These are phyloP conservation scores for Ictalurus punctatus DNA, from an alignment of 2,113 vertebrate genomes.

Conservation along the genomic window DNA sequence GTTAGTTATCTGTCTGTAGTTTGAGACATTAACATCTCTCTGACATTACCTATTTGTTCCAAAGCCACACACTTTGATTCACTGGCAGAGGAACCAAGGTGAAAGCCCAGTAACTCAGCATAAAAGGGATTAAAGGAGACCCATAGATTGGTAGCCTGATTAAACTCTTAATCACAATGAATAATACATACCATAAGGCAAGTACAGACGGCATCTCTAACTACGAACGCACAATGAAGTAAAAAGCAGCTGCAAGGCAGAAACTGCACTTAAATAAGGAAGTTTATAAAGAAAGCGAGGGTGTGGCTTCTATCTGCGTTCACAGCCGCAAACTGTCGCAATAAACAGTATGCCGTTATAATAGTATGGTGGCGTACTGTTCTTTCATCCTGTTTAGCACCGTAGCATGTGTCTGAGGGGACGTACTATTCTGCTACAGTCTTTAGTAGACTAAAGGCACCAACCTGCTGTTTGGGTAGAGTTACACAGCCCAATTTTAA, in stretches of 20 bases:
- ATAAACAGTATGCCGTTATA: neutral
- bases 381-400: neutral
- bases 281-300: constrained; percentile 37
- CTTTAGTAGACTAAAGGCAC: neutral
- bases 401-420: neutral
- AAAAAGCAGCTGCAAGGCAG: neutral
- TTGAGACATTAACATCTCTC: neutral
- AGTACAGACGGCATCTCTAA: constrained; percentile 7
- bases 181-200: constrained; percentile 17
- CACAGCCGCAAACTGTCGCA: neutral
- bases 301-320: constrained; percentile 16
- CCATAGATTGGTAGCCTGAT: neutral
- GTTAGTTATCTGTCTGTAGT: neutral
- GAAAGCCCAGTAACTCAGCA: neutral
- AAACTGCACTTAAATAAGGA: constrained; percentile 37
- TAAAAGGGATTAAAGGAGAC: neutral
- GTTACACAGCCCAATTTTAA: no score
- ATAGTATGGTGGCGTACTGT: neutral
- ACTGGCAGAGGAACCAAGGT: neutral
- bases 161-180: constrained; percentile 24
- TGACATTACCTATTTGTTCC: neutral
- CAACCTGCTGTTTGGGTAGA: neutral
- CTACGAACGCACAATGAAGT: neutral
- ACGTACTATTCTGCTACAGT: neutral
- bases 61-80: neutral